These are phyloP conservation scores for Lasioglossum calceatum DNA, from an alignment of 2,888 invertebrate species.

Conservation along the genomic window DNA sequence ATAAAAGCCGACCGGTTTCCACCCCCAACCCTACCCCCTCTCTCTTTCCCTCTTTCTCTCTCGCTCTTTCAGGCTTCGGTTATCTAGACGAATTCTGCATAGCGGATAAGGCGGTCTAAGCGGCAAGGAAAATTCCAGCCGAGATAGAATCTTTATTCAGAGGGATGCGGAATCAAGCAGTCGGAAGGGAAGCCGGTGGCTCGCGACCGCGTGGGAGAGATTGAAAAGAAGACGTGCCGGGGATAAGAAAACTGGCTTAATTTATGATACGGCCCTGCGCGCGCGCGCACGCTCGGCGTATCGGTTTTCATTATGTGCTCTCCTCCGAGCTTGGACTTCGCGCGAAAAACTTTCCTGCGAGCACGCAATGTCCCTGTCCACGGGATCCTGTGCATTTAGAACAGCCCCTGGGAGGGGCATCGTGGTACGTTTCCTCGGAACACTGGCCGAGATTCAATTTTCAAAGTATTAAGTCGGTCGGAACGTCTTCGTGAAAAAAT, in stretches of 20 bases:
- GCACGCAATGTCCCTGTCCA: background rate
- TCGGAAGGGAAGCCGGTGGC: constrained; percentile 21
- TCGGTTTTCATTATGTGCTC: constrained; percentile 45
- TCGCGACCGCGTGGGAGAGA: constrained; percentile 43
- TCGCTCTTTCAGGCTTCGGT: constrained; percentile 1
- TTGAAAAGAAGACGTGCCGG: constrained; percentile 50
- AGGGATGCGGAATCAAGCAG: constrained; percentile 44
- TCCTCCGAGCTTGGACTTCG: constrained; percentile 4
- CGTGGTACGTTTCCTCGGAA: background rate
- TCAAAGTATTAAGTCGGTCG: background rate
- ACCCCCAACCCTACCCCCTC: background rate
- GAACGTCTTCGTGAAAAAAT: background rate
- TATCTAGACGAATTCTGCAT: constrained; percentile 35
- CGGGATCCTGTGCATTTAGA: background rate
- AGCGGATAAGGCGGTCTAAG: constrained; percentile 25
- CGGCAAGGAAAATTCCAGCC: constrained; percentile 22
- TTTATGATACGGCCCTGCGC: constrained; percentile 31
- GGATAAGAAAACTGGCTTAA: constrained; percentile 53
- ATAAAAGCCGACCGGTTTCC: constrained; percentile 2
- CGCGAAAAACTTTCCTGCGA: constrained; percentile 28
- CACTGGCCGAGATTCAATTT: background rate
- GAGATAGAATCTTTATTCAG: constrained; percentile 52
- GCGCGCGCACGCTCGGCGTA: constrained; percentile 9
- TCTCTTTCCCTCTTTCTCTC: background rate
- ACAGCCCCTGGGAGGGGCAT: background rate